Percentiles rank a stretch among this genome's conserved stretches.
Evolutionary conservation across 2,888 invertebrate species (phyloP).

Genomic region (Muschampia plurimacula): DNA sequence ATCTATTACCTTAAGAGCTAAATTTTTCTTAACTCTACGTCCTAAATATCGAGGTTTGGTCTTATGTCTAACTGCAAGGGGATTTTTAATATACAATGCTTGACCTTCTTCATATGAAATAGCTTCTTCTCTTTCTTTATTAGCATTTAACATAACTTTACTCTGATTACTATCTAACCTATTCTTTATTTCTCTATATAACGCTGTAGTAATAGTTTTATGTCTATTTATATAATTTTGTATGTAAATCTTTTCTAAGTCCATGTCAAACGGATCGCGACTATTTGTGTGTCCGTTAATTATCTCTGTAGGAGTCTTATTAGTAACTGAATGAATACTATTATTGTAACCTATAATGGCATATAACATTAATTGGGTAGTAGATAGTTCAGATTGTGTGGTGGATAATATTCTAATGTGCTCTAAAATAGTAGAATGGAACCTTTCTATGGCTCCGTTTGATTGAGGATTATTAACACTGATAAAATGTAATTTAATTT

Average conservation of each 20-base stretch:
- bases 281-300: neutral
- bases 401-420: neutral
- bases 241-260: neutral
- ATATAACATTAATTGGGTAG: neutral
- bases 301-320: neutral
- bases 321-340: neutral
- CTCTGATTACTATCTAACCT: neutral
- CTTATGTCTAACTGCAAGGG: slow-evolving; percentile 4
- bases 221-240: slow-evolving; percentile 9
- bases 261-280: slow-evolving; percentile 1
- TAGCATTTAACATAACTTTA: neutral
- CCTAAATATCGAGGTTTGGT: slow-evolving; percentile 9
- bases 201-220: neutral
- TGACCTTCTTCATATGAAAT: neutral
- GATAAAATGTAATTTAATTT: slow-evolving; percentile 16
- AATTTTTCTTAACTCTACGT: slow-evolving; percentile 2
- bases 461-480: slow-evolving; percentile 30
- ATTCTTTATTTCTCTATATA: slow-evolving; percentile 1
- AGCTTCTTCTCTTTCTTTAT: neutral
- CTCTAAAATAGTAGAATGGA: slow-evolving; percentile 16
- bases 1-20: neutral
- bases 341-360: slow-evolving; percentile 7
- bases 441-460: slow-evolving; percentile 36
- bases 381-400: neutral
- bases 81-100: neutral